Percentiles rank a stretch among this genome's conserved stretches.
These are phyloP conservation scores for Aix galericulata DNA, from an alignment of 2,113 vertebrate genomes.

Conservation along the genomic window DNA sequence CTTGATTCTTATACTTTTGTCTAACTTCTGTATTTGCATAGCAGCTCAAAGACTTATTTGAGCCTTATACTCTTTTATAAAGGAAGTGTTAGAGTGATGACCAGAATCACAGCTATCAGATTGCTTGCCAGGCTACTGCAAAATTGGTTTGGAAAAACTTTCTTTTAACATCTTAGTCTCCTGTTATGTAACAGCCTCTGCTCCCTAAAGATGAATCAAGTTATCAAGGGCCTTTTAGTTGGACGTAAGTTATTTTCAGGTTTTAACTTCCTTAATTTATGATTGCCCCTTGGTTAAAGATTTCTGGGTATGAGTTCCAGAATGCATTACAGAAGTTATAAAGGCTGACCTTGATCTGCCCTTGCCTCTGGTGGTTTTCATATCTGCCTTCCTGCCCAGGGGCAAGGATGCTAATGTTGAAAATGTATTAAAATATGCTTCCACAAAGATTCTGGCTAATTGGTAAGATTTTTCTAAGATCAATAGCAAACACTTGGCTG, in stretches of 20 bases:
- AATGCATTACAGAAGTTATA: slow-evolving; percentile 43
- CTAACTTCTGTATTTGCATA: neutral
- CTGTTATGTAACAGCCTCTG: slow-evolving; percentile 31
- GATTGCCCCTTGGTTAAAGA: slow-evolving; percentile 23
- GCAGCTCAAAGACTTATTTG: neutral
- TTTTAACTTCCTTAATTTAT: slow-evolving; percentile 49
- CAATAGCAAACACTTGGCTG: slow-evolving; percentile 47
- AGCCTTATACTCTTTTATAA: neutral
- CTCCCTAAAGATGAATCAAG: slow-evolving; percentile 38
- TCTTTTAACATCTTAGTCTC: slow-evolving; percentile 14
- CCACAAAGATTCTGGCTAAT: slow-evolving; percentile 52
- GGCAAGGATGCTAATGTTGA: slow-evolving; percentile 39
- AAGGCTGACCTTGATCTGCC: slow-evolving; percentile 55
- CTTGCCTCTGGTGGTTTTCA: slow-evolving; percentile 15
- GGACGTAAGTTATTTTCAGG: neutral
- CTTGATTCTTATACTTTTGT: neutral
- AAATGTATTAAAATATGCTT: slow-evolving; percentile 52
- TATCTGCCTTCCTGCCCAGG: neutral
- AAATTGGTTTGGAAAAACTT: slow-evolving; percentile 23
- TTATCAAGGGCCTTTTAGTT: slow-evolving; percentile 41
- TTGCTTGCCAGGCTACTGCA: neutral
- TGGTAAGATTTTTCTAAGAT: slow-evolving; percentile 59
- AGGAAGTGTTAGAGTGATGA: neutral
- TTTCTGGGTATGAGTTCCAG: neutral
- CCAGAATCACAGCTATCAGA: neutral